Conservation (phyloP, 2,113 vertebrate genomes). For the Empidonax alnorum region DNA sequence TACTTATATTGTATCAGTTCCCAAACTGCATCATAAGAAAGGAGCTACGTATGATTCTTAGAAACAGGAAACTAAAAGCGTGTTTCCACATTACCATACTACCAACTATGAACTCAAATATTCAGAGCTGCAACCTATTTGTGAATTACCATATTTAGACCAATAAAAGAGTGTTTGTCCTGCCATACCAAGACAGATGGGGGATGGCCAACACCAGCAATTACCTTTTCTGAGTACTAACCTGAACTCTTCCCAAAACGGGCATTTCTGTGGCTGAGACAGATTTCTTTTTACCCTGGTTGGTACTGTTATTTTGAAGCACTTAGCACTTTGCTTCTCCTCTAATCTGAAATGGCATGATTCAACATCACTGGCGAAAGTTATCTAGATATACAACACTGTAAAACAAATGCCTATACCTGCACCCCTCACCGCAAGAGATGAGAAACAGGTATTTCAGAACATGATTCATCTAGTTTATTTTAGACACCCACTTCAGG, state of each 20-base stretch:
- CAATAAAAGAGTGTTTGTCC: not conserved
- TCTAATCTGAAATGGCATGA: not conserved
- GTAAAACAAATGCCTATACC: not conserved
- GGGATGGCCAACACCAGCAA: not conserved
- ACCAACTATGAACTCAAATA: not conserved
- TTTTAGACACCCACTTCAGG: not conserved
- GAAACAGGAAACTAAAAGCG: not conserved
- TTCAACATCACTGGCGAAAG: not conserved
- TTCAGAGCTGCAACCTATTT: not conserved
- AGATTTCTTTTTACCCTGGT: not conserved
- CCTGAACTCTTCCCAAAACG: not conserved
- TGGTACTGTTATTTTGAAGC: not conserved
- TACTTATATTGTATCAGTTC: not conserved
- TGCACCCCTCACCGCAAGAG: not conserved
- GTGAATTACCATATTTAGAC: not conserved
- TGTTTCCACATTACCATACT: not conserved
- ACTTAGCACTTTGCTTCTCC: not conserved
- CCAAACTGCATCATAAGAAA: not conserved
- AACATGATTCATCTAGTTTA: not conserved
- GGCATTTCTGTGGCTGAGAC: not conserved
- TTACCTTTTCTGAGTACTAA: not conserved
- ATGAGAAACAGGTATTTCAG: conserved; percentile 2
- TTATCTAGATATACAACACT: not conserved
- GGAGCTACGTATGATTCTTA: not conserved
- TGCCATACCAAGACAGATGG: not conserved